Conservation (phyloP, 2,797 vertebrate genomes). For the Onychomys leucogaster region DNA sequence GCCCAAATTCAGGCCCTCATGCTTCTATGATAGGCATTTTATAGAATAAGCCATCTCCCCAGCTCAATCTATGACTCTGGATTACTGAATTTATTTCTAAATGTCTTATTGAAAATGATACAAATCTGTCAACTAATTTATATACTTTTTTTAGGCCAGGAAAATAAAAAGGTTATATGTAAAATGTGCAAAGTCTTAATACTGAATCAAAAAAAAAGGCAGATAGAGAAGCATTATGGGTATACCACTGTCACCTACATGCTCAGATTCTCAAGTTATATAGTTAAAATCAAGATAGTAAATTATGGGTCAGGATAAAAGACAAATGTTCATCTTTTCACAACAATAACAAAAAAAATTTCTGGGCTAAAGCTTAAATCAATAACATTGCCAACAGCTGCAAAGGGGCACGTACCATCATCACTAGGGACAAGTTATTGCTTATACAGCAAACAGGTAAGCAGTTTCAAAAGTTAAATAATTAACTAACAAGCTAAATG, state of each 20-base stretch:
- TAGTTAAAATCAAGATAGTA: conserved; percentile 30
- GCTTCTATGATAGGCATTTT: background rate
- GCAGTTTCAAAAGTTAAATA: background rate
- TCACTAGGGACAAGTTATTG: background rate
- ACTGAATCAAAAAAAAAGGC: background rate
- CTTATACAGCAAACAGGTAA: conserved; percentile 4
- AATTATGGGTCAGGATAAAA: background rate
- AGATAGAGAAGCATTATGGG: background rate
- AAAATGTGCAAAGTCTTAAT: conserved; percentile 20
- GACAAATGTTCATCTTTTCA: background rate
- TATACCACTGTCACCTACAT: background rate
- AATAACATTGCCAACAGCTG: background rate
- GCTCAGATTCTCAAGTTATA: background rate
- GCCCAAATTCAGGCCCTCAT: background rate
- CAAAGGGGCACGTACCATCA: background rate
- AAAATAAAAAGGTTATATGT: background rate
- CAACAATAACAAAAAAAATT: conserved; percentile 2
- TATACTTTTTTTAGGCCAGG: background rate
- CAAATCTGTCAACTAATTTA: conserved; percentile 45
- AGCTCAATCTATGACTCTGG: background rate
- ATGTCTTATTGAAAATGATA: conserved; percentile 57
- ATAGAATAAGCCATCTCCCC: background rate
- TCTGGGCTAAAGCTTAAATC: background rate
- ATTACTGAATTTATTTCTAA: conserved; percentile 39
- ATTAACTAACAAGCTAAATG: conserved; percentile 23